phyloP scores from a whole-genome alignment of 2,888 invertebrate species.

The Ophraella communa region DNA sequence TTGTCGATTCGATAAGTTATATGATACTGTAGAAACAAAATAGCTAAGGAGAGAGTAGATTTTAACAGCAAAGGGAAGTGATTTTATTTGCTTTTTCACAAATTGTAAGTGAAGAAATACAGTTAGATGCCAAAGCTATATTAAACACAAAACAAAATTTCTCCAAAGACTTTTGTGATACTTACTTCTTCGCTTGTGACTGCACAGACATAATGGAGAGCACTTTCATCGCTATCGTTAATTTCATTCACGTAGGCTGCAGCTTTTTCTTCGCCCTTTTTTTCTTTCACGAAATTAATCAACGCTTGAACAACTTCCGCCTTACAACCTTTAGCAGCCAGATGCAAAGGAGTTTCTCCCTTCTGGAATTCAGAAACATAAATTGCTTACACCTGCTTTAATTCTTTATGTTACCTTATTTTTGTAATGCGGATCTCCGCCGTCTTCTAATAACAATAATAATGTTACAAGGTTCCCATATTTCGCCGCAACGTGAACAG shows the following conservation, averaged over 20 bases:
- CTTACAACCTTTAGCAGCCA: conserved; percentile 86
- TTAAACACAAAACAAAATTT: no score
- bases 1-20: no score
- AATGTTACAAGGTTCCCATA: conserved; percentile 90
- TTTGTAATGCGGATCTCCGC: conserved; percentile 89
- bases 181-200: conserved; percentile 76
- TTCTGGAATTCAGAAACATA: conserved; percentile 63
- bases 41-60: no score
- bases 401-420: conserved; percentile 68
- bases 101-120: no score
- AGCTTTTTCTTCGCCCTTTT: conserved; percentile 77
- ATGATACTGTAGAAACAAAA: no score
- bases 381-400: no score
- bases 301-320: conserved; percentile 87
- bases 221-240: conserved; percentile 91
- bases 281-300: conserved; percentile 80
- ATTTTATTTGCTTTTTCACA: no score
- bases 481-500: conserved; percentile 94
- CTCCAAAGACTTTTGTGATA: not conserved
- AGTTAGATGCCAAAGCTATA: no score
- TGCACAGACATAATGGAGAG: conserved; percentile 93
- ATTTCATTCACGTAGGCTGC: conserved; percentile 86
- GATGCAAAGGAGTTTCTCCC: conserved; percentile 95
- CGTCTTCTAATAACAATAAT: conserved; percentile 87
- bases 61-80: no score